A percentile compares a stretch with the other conserved stretches of the same genome.
Evolutionary conservation across 2,797 vertebrate species (phyloP).

Genomic region (Urosaurus nigricauda): DNA sequence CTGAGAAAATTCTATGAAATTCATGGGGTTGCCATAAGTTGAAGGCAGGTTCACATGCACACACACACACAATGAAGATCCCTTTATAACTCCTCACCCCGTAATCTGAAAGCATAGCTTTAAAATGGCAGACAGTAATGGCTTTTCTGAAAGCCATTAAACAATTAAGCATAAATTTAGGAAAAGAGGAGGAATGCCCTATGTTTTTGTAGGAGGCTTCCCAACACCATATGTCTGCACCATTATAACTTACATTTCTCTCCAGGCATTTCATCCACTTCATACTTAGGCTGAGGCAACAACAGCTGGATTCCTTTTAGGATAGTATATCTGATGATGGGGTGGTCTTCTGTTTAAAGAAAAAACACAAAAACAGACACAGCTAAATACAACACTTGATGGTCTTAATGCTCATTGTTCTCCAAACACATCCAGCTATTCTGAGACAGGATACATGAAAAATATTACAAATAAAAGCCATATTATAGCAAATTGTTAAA

Average conservation of each 20-base stretch:
- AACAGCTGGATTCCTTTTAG: conserved; percentile 68
- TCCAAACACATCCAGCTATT: neutral
- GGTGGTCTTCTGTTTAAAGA: conserved; percentile 53
- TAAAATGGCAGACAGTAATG: too few species aligned
- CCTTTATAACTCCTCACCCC: too few species aligned
- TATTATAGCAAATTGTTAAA: conserved; percentile 33
- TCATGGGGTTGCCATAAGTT: too few species aligned
- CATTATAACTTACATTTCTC: conserved; percentile 63
- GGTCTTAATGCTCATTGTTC: neutral
- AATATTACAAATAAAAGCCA: neutral
- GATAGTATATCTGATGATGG: conserved; percentile 62
- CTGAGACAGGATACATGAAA: neutral
- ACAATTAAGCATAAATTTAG: neutral
- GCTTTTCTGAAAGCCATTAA: too few species aligned
- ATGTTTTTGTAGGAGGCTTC: neutral
- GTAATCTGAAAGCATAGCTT: too few species aligned
- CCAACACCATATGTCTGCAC: too few species aligned
- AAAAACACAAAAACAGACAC: neutral
- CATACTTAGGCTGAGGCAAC: conserved; percentile 49
- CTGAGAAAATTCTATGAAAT: too few species aligned
- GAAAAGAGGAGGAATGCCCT: neutral
- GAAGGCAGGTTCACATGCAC: too few species aligned
- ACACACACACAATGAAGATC: too few species aligned
- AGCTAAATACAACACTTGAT: neutral
- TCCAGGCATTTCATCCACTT: fast-evolving